Conservation (phyloP, 2,113 vertebrate species). For the Albula glossodonta region DNA sequence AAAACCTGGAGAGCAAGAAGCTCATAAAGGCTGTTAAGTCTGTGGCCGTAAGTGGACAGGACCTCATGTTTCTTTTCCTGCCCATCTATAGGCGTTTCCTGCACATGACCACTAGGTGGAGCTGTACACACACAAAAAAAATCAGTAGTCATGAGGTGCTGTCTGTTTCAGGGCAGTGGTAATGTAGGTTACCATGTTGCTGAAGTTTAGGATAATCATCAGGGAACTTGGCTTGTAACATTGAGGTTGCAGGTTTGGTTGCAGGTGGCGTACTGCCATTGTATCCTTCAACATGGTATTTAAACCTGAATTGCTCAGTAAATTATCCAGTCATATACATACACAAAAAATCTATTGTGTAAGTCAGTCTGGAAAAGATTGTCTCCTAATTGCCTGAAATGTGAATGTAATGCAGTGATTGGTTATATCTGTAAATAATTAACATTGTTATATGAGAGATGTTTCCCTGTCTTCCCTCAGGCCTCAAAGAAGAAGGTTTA, state of each 20-base stretch:
- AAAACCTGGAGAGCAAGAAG: conserved; percentile 98
- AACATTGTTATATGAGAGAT: not conserved
- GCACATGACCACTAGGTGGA: conserved; percentile 5
- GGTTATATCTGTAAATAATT: not conserved
- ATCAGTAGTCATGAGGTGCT: not conserved
- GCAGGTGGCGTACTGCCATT: no score
- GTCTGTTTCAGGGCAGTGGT: not conserved
- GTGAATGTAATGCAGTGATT: no score
- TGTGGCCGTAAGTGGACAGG: conserved; percentile 86
- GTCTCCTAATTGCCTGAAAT: no score
- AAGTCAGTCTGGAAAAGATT: no score
- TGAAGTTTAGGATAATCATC: no score
- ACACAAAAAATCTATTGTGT: no score
- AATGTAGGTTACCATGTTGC: not conserved
- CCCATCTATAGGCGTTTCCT: not conserved
- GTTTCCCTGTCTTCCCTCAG: conserved; percentile 56
- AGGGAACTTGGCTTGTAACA: no score
- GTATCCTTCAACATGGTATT: no score
- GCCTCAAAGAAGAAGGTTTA: conserved; percentile 99
- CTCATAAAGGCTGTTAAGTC: conserved; percentile 98
- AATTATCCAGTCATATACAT: no score
- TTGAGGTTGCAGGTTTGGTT: no score
- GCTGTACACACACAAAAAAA: not conserved
- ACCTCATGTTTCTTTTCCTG: not conserved
- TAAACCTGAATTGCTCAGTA: no score